phyloP scores from a whole-genome alignment of 2,113 vertebrate species.

The Brienomyrus longianalis region DNA sequence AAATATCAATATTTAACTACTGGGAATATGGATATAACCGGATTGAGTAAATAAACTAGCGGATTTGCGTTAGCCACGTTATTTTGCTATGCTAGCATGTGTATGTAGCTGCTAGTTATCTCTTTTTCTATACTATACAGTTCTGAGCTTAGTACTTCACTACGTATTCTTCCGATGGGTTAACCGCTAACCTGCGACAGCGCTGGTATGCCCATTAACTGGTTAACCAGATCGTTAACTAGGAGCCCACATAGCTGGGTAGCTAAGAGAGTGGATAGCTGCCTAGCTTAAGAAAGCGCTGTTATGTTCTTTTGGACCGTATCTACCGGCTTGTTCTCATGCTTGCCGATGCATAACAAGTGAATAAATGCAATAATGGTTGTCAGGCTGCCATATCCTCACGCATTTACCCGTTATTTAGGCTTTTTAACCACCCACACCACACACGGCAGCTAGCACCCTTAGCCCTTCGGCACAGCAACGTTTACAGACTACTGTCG shows the following conservation, averaged over 20 bases:
- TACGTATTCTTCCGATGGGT: neutral
- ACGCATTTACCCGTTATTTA: neutral
- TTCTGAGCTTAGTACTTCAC: neutral
- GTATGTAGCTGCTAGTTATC: neutral
- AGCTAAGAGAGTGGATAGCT: conserved; percentile 4
- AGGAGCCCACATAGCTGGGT: neutral
- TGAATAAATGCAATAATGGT: neutral
- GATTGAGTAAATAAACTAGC: neutral
- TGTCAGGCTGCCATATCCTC: neutral
- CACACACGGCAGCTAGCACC: neutral
- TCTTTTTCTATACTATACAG: neutral
- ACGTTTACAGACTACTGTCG: neutral
- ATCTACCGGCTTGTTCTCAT: neutral
- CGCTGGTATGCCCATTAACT: neutral
- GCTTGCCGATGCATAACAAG: neutral
- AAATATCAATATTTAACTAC: neutral
- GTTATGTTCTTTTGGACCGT: neutral
- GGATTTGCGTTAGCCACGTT: neutral
- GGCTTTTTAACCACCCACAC: neutral
- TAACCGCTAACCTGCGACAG: neutral
- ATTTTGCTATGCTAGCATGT: conserved; percentile 11
- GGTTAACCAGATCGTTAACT: conserved; percentile 2
- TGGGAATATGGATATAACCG: neutral
- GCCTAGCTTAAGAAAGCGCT: neutral
- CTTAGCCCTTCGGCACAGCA: neutral